phyloP scores from a whole-genome alignment of 2,113 vertebrate species.

The Oreochromis tanganicae region DNA sequence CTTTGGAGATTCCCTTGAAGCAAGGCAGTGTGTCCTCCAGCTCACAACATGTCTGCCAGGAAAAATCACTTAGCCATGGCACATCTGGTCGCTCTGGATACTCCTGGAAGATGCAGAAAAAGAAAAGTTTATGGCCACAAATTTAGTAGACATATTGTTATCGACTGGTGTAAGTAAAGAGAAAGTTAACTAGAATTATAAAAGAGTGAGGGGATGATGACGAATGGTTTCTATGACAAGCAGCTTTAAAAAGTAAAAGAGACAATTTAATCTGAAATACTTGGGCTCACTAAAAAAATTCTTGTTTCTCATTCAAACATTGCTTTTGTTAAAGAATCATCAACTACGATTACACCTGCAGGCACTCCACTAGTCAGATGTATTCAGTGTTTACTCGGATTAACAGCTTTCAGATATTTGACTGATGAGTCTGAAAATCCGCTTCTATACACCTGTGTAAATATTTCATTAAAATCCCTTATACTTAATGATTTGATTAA shows the following conservation, averaged over 20 bases:
- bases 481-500: neutral
- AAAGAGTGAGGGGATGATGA: neutral
- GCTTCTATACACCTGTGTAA: neutral
- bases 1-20: slow-evolving; percentile 72
- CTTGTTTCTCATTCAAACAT: neutral
- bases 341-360: neutral
- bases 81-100: slow-evolving; percentile 62
- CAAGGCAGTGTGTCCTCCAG: slow-evolving; percentile 68
- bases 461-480: neutral
- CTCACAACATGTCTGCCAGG: slow-evolving; percentile 75
- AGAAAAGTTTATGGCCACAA: neutral
- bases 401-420: neutral
- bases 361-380: neutral
- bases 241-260: neutral
- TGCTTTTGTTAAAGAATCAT: neutral
- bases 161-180: neutral
- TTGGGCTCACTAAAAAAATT: neutral
- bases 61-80: slow-evolving; percentile 66
- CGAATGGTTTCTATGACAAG: neutral
- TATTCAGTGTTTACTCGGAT: neutral
- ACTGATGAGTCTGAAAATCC: neutral
- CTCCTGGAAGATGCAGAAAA: slow-evolving; percentile 46
- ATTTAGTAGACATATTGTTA: neutral
- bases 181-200: neutral
- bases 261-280: neutral